These are phyloP conservation scores for Patiria pectinifera DNA, from an alignment of 53 echinoderm and acorn worm genomes.

Conservation along the genomic window DNA sequence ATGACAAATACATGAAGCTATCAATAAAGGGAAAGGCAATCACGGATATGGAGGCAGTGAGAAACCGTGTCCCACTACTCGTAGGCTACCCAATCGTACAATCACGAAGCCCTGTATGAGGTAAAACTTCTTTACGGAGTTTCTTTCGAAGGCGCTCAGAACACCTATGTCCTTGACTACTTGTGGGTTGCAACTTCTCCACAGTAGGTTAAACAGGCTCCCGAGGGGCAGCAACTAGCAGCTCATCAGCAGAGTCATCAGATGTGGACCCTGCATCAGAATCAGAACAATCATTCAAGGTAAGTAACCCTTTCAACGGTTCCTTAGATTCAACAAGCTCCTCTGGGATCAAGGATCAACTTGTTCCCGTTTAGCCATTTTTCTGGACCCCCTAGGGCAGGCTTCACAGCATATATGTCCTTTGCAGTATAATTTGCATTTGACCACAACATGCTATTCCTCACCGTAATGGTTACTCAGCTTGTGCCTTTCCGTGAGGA, in stretches of 20 bases:
- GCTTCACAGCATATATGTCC: constrained; percentile 39
- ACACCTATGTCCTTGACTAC: too few relatives aligned
- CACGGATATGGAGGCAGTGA: too few relatives aligned
- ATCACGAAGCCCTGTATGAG: too few relatives aligned
- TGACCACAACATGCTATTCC: constrained; percentile 11
- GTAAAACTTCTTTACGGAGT: background rate
- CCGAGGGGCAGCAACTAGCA: background rate
- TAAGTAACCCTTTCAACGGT: background rate
- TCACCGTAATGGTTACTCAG: constrained; percentile 23
- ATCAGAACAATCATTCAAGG: constrained; percentile 18
- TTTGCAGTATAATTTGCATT: constrained; percentile 1
- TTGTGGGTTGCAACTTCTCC: background rate
- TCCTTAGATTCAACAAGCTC: background rate
- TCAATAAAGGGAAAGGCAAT: too few relatives aligned
- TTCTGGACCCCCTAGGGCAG: constrained; percentile 45
- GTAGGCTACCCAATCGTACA: too few relatives aligned
- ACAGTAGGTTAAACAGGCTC: background rate
- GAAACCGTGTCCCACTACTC: too few relatives aligned
- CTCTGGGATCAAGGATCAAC: constrained; percentile 38
- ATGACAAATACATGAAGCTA: too few relatives aligned
- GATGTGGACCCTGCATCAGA: constrained; percentile 22
- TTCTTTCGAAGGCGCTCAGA: background rate
- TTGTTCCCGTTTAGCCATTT: constrained; percentile 35
- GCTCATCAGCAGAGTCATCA: constrained; percentile 3
- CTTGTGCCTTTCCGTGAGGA: constrained; percentile 33